A percentile compares a stretch with the other conserved stretches of the same genome.
Evolutionary conservation across 2,797 vertebrate genomes (phyloP).

Genomic region (Clarias pachynema): DNA sequence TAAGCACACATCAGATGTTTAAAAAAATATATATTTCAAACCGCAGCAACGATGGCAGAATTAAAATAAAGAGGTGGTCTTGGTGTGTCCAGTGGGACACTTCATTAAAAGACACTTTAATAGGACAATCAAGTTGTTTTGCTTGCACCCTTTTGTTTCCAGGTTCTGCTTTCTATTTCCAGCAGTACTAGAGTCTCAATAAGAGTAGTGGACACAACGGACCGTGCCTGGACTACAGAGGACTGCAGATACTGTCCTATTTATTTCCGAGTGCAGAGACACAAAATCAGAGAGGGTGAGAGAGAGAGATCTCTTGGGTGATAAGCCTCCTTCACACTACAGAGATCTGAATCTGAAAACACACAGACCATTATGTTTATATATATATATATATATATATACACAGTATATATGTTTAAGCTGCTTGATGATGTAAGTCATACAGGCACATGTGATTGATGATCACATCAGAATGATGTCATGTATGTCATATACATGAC

Average conservation of each 20-base stretch:
- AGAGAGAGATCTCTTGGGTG: slow-evolving; percentile 50
- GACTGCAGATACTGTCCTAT: slow-evolving; percentile 62
- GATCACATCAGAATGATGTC: no score
- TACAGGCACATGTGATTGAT: not conserved
- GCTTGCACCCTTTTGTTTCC: slow-evolving; percentile 4
- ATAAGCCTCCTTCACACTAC: slow-evolving; percentile 27
- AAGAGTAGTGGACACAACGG: slow-evolving; percentile 57
- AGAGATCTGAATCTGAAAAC: not conserved
- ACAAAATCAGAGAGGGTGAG: slow-evolving; percentile 52
- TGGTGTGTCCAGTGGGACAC: not conserved
- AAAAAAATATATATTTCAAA: not conserved
- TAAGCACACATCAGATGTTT: not conserved
- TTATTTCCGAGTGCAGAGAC: slow-evolving; percentile 60
- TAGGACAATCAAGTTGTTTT: slow-evolving; percentile 32
- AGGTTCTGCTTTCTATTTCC: slow-evolving; percentile 37
- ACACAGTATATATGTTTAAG: not conserved
- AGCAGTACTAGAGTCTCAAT: slow-evolving; percentile 68
- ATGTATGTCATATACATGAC: not conserved
- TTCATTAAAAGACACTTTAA: not conserved
- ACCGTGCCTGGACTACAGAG: slow-evolving; percentile 74
- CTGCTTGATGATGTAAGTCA: not conserved
- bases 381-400: no score
- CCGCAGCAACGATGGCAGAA: not conserved
- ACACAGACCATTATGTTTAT: not conserved
- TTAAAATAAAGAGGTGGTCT: not conserved